phyloP scores from a whole-genome alignment of 2,888 invertebrate genomes.

The Dryomyza anilis region DNA sequence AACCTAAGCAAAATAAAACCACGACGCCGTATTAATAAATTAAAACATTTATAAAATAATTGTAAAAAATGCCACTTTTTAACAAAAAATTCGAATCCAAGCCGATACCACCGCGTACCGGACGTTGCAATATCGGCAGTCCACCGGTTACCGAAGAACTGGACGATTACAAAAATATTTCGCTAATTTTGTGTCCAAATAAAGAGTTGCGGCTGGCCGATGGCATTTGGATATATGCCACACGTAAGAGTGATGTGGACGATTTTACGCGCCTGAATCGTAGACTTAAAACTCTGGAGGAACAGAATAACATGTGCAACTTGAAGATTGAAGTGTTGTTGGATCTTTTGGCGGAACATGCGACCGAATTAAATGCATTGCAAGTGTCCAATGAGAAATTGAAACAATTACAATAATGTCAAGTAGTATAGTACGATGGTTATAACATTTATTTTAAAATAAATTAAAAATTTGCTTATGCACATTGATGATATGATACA shows the following conservation, averaged over 20 bases:
- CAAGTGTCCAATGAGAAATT: slow-evolving; percentile 43
- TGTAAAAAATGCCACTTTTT: slow-evolving; percentile 55
- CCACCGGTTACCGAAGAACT: slow-evolving; percentile 53
- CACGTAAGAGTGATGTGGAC: slow-evolving; percentile 50
- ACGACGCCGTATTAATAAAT: too few relatives aligned
- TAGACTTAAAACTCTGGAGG: slow-evolving; percentile 52
- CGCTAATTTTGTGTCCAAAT: slow-evolving; percentile 52
- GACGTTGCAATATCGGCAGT: slow-evolving; percentile 53
- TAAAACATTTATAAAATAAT: not conserved
- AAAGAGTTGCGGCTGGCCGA: slow-evolving; percentile 58
- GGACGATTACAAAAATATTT: slow-evolving; percentile 55
- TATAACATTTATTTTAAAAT: too few relatives aligned
- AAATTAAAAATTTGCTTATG: too few relatives aligned
- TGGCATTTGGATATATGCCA: slow-evolving; percentile 57
- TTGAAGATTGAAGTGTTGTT: slow-evolving; percentile 58
- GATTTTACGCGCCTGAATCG: slow-evolving; percentile 51
- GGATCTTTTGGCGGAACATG: slow-evolving; percentile 57
- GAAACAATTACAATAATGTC: too few relatives aligned
- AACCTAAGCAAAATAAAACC: too few relatives aligned
- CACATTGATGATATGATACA: too few relatives aligned
- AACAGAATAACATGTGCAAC: slow-evolving; percentile 57
- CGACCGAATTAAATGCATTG: slow-evolving; percentile 49
- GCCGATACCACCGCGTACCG: slow-evolving; percentile 49
- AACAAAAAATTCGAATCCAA: slow-evolving; percentile 59
- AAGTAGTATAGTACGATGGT: too few relatives aligned